A percentile compares a stretch with the other conserved stretches of the same genome.
phyloP scores from a whole-genome alignment of 1,140 invertebrate genomes.

The Acromyrmex charruanus region DNA sequence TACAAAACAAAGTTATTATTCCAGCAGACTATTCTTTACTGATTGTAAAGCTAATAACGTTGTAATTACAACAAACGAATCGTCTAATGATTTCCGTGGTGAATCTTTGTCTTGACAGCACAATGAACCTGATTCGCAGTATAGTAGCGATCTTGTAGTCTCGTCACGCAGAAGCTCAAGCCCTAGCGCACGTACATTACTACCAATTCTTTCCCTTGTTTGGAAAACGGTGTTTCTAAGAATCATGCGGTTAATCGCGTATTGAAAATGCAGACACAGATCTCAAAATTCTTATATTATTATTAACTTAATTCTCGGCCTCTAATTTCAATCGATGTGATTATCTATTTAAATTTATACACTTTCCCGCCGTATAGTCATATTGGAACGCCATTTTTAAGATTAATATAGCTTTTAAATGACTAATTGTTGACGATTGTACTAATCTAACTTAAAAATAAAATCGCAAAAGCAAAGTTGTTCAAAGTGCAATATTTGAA shows the following conservation, averaged over 20 bases:
- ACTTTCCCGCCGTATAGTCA: too few species aligned
- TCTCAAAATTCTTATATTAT: slow-evolving; percentile 2
- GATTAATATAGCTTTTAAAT: too few species aligned
- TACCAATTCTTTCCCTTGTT: slow-evolving; percentile 76
- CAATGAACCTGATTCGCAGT: slow-evolving; percentile 70
- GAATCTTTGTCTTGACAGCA: slow-evolving; percentile 44
- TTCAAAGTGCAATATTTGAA: too few species aligned
- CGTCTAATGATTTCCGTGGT: slow-evolving; percentile 27
- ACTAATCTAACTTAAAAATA: too few species aligned
- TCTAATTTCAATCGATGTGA: too few species aligned
- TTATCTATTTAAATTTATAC: too few species aligned
- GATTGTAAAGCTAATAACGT: slow-evolving; percentile 19
- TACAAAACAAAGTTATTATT: background rate
- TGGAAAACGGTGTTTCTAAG: slow-evolving; percentile 69
- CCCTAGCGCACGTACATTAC: slow-evolving; percentile 67
- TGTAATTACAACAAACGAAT: background rate
- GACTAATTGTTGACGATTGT: too few species aligned
- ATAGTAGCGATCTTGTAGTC: slow-evolving; percentile 64
- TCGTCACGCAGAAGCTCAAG: slow-evolving; percentile 73
- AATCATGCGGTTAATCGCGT: slow-evolving; percentile 36
- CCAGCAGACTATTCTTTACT: background rate
- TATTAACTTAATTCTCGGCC: too few species aligned
- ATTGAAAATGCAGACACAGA: background rate
- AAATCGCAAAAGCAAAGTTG: too few species aligned
- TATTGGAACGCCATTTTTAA: too few species aligned